Percentiles rank a stretch among this genome's conserved stretches.
These are phyloP conservation scores for Lepidocyrtoides sp. DNA, from an alignment of 2,888 invertebrate genomes.

Conservation along the genomic window DNA sequence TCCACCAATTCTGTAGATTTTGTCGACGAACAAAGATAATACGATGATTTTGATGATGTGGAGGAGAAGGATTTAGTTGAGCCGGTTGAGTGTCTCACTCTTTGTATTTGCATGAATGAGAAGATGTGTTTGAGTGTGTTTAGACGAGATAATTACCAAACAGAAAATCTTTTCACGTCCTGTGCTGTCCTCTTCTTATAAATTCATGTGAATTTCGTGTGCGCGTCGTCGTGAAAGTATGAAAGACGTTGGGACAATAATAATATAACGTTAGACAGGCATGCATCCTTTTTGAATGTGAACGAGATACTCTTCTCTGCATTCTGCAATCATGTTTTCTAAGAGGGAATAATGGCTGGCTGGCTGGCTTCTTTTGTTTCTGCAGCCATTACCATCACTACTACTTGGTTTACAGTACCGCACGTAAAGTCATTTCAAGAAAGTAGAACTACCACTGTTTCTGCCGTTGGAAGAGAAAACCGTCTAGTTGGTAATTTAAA, in stretches of 20 bases:
- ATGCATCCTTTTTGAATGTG: background rate
- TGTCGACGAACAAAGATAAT: slow-evolving; percentile 6
- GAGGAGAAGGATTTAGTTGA: slow-evolving; percentile 36
- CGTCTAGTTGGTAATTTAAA: slow-evolving; percentile 52
- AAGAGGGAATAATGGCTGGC: background rate
- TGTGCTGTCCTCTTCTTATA: background rate
- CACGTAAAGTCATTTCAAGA: background rate
- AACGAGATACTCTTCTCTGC: background rate
- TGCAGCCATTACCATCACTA: slow-evolving; percentile 25
- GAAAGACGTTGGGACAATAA: too few species aligned
- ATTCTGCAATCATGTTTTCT: background rate
- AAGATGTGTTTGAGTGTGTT: background rate
- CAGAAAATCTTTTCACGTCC: slow-evolving; percentile 38
- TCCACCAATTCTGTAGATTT: background rate
- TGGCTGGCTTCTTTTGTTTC: slow-evolving; percentile 23
- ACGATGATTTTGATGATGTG: too few species aligned
- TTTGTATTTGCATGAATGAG: background rate
- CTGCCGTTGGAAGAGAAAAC: slow-evolving; percentile 15
- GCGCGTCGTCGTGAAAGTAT: background rate
- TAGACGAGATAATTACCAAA: slow-evolving; percentile 68
- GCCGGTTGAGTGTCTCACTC: background rate
- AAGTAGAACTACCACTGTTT: background rate
- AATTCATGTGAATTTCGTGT: background rate
- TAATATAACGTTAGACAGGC: background rate
- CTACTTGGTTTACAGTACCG: slow-evolving; percentile 2